phyloP scores from a whole-genome alignment of 2,113 vertebrate species.

The Apeltes quadracus region DNA sequence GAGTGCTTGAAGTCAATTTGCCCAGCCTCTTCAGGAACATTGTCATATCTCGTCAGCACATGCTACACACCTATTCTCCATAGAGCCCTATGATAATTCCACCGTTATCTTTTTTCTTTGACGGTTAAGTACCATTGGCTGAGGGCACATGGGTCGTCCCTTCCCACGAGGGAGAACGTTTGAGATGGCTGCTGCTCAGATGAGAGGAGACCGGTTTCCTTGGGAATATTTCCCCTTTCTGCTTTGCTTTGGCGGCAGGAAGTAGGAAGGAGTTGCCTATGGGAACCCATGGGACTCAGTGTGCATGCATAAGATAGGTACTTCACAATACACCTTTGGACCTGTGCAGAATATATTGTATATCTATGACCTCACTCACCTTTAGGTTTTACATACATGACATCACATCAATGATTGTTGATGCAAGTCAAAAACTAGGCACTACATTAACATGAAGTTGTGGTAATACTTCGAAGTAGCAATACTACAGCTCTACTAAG shows the following conservation, averaged over 20 bases:
- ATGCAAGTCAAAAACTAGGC: background rate
- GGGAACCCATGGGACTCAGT: slow-evolving; percentile 22
- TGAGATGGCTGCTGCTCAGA: slow-evolving; percentile 40
- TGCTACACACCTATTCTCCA: slow-evolving; percentile 41
- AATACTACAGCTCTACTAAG: background rate
- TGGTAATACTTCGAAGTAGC: background rate
- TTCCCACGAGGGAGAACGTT: slow-evolving; percentile 50
- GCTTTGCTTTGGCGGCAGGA: slow-evolving; percentile 18
- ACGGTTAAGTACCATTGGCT: slow-evolving; percentile 69
- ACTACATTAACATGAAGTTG: background rate
- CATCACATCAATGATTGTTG: too few species aligned
- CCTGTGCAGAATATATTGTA: background rate
- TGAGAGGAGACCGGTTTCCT: slow-evolving; percentile 43
- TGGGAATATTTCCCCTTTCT: slow-evolving; percentile 34
- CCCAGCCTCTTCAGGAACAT: slow-evolving; percentile 38
- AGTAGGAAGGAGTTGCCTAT: slow-evolving; percentile 13
- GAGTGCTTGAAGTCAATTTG: slow-evolving; percentile 26
- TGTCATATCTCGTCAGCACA: slow-evolving; percentile 50
- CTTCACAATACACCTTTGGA: background rate
- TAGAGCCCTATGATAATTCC: slow-evolving; percentile 50
- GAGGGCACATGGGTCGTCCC: slow-evolving; percentile 37
- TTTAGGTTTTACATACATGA: slow-evolving; percentile 7
- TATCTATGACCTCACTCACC: background rate
- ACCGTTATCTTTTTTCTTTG: slow-evolving; percentile 52
- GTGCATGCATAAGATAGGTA: slow-evolving; percentile 37